Evolutionary conservation across 2,113 vertebrate species (phyloP).

Genomic region (Genyomyrus donnyi): DNA sequence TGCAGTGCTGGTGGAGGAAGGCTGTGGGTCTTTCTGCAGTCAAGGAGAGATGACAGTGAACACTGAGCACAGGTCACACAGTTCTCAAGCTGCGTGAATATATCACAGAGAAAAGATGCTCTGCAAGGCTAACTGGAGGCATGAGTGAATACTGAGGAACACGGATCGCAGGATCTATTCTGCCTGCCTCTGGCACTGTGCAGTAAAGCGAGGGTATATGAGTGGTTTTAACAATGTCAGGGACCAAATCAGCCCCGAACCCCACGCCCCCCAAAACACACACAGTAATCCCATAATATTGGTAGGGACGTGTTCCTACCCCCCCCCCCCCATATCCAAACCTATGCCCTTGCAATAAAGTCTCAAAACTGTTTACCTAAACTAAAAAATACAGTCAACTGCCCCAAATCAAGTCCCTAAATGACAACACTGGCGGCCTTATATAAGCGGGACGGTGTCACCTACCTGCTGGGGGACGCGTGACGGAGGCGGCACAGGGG

Average conservation of each 20-base stretch:
- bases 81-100: background rate
- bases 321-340: too few species aligned
- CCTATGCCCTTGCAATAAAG: too few species aligned
- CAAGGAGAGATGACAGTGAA: background rate
- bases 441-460: background rate
- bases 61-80: background rate
- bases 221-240: background rate
- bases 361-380: background rate
- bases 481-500: slow-evolving; percentile 15
- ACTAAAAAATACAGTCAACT: background rate
- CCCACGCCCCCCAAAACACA: too few species aligned
- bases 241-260: background rate
- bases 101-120: background rate
- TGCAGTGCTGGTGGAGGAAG: background rate
- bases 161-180: background rate
- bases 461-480: slow-evolving; percentile 3
- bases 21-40: slow-evolving; percentile 15
- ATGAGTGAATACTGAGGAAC: background rate
- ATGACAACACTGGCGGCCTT: background rate
- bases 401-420: background rate
- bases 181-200: background rate
- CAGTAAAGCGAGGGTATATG: background rate
- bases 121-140: background rate
- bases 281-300: too few species aligned
- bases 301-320: too few species aligned